Evolutionary conservation across 2,888 invertebrate species (phyloP).

Genomic region (Hypercompe scribonia): DNA sequence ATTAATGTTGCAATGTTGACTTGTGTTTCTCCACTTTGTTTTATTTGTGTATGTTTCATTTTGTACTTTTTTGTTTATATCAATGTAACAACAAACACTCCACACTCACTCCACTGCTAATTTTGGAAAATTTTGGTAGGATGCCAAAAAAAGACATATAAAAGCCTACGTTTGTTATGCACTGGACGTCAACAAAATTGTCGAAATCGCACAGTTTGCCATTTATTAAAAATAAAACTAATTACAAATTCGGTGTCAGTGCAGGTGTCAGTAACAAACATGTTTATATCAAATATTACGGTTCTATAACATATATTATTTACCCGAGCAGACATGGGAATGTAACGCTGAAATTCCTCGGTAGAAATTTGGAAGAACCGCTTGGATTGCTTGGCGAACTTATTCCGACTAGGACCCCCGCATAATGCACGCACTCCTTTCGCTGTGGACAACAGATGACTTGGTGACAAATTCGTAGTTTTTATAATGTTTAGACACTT

Average conservation of each 20-base stretch:
- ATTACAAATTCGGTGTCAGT: slow-evolving; percentile 23
- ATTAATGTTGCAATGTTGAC: too few species aligned
- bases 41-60: too few species aligned
- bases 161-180: too few species aligned
- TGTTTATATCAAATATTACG: slow-evolving; percentile 28
- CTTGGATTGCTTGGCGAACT: slow-evolving; percentile 8
- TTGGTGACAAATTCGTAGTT: slow-evolving; percentile 4
- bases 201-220: too few species aligned
- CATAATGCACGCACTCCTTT: slow-evolving; percentile 16
- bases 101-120: too few species aligned
- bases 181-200: too few species aligned
- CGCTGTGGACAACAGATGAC: slow-evolving; percentile 40
- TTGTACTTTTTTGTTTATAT: too few species aligned
- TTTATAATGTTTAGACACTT: neutral
- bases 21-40: too few species aligned
- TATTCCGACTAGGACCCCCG: slow-evolving; percentile 20
- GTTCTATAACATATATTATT: slow-evolving; percentile 37
- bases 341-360: slow-evolving; percentile 19
- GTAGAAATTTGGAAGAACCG: neutral
- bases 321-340: slow-evolving; percentile 46
- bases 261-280: slow-evolving; percentile 32
- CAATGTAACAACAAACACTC: too few species aligned
- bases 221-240: too few species aligned
- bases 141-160: too few species aligned
- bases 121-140: too few species aligned